These are phyloP conservation scores for Ciconia maguari DNA, from an alignment of 2,113 vertebrate genomes.

Conservation along the genomic window DNA sequence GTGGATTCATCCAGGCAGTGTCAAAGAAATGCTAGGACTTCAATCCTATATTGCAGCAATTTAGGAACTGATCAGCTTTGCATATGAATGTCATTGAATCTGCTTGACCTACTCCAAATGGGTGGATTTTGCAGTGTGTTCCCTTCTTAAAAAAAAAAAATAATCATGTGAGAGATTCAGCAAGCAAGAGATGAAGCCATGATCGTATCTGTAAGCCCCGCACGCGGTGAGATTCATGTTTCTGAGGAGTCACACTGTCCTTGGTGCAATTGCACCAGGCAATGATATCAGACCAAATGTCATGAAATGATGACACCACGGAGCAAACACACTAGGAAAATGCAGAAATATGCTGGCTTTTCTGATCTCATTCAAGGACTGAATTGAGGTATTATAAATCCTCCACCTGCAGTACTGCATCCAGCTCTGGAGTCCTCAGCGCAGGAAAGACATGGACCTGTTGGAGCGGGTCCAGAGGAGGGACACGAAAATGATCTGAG, in stretches of 20 bases:
- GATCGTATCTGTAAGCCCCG: not conserved
- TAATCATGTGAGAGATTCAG: not conserved
- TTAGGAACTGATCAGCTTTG: not conserved
- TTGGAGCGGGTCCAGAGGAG: no score
- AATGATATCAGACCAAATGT: no score
- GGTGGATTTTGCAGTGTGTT: not conserved
- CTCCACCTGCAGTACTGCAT: not conserved
- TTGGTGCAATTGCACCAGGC: not conserved
- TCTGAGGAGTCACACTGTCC: not conserved
- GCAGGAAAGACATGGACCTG: no score
- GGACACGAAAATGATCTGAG: no score
- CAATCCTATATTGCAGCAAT: not conserved
- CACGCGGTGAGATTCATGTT: accelerated
- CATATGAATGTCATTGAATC: not conserved
- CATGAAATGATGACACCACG: not conserved
- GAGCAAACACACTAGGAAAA: not conserved
- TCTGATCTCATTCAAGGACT: not conserved
- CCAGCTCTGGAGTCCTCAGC: not conserved
- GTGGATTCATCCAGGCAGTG: not conserved
- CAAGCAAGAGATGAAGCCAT: not conserved
- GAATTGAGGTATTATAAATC: not conserved
- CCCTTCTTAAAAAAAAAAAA: not conserved
- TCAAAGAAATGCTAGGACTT: not conserved
- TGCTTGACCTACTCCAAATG: not conserved
- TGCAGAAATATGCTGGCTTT: not conserved